Base-by-base conservation (phyloP, 2,797 vertebrate species). In the Chloroceryle amazona region DNA sequence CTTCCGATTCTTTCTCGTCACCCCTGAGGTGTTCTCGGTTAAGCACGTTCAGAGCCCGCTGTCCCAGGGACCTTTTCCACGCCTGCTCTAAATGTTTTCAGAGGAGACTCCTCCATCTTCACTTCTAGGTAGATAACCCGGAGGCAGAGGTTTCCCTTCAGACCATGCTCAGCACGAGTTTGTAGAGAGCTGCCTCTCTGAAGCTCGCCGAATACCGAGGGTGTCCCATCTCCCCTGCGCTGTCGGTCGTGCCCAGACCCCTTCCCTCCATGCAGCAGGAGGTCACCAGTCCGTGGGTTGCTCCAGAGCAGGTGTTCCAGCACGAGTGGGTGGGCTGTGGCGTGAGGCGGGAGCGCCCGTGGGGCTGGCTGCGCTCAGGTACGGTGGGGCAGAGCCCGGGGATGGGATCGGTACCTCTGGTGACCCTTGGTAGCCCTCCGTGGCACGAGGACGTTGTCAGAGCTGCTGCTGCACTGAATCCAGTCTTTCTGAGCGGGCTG, bases 231-330 rank as follows among this genome's bases (percentile, higher is more conserved):
- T 51, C 58, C 1, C 74, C 78, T 39, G 60, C 51, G 8, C 0
- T n/a, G 4, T 28, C n/a, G 13, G 8, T 0, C 29, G n/a, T 31
- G 17, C 1, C 41, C 18, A 5, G 37, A 4, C 15, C 15, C 42
- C 7, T 5, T 16, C 22, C 12, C 31, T 11, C 51, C 25, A 0
- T 1, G 26, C 26, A 0, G 29, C 1, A 10, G 58, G n/a, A 3
- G 6, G 7, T 42, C 79, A 9, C 71, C 33, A 1, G 0, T 13
- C 4, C 47, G 3, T 17, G 25, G 51, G 49, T 25, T 13, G 0
- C 46, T 37, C 60, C 23, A 6, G 2, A 44, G 44, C 47, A 3
- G 31, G 6, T 14, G 3, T 31, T 17, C 8, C 44, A 39, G 67
- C 19, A 10, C 2, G 8, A 16, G 74, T 1, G 44, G 61, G 2